Evolutionary conservation across 2,888 invertebrate genomes (phyloP).

Genomic region (Tryphoninae sp.): DNA sequence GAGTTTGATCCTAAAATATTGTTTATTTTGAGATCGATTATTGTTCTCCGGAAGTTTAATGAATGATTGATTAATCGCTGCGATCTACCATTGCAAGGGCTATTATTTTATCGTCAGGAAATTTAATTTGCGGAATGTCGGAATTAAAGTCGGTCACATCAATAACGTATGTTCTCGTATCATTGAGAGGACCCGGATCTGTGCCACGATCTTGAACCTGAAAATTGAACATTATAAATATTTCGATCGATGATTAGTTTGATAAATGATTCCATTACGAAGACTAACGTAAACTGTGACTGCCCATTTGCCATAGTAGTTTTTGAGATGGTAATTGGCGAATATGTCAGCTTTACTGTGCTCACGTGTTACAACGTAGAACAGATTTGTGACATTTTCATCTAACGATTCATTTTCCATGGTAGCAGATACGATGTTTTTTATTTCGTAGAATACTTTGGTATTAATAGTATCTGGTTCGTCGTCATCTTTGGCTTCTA

Average conservation of each 20-base stretch:
- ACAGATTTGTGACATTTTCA: constrained; percentile 60
- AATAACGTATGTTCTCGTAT: constrained; percentile 80
- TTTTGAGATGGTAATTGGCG: constrained; percentile 81
- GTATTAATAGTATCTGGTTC: constrained; percentile 83
- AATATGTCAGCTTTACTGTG: constrained; percentile 81
- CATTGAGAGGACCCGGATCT: constrained; percentile 78
- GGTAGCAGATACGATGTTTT: constrained; percentile 72
- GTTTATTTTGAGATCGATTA: no score
- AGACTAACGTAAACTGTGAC: constrained; percentile 82
- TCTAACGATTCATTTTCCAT: constrained; percentile 43
- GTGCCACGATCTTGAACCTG: constrained; percentile 84
- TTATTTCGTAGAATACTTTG: constrained; percentile 82
- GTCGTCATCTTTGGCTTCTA: constrained; percentile 83
- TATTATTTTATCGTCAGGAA: constrained; percentile 78
- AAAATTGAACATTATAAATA: background rate
- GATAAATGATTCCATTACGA: background rate
- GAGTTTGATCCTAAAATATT: constrained; percentile 65
- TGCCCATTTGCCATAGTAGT: constrained; percentile 84
- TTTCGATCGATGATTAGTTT: background rate
- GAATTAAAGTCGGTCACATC: constrained; percentile 84
- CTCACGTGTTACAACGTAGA: constrained; percentile 71
- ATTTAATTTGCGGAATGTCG: constrained; percentile 83
- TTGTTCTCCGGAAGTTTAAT: background rate
- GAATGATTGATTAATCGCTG: background rate
- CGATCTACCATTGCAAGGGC: constrained; percentile 61